phyloP scores from a whole-genome alignment of 2,888 invertebrate genomes.

The Villa cingulata region DNA sequence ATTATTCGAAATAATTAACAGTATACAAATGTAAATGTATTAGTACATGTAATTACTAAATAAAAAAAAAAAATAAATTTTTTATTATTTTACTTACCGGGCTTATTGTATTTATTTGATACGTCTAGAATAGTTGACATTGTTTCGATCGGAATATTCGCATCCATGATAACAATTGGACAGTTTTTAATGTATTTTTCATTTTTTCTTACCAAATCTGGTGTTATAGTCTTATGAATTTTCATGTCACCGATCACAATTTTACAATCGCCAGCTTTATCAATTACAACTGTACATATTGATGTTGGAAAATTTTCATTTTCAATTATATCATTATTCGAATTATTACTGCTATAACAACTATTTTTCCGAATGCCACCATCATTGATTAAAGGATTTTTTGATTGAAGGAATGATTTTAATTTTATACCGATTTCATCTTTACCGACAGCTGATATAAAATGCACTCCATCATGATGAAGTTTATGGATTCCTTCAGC shows the following conservation, averaged over 20 bases:
- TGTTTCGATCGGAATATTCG: slow-evolving; percentile 58
- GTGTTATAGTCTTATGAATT: slow-evolving; percentile 55
- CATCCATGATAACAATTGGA: slow-evolving; percentile 71
- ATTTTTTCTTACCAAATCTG: slow-evolving; percentile 44
- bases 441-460: slow-evolving; percentile 65
- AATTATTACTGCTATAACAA: too few relatives aligned
- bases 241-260: slow-evolving; percentile 76
- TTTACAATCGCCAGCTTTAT: slow-evolving; percentile 60
- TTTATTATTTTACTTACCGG: slow-evolving; percentile 23
- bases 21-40: too few relatives aligned
- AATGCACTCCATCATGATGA: slow-evolving; percentile 44
- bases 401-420: slow-evolving; percentile 29
- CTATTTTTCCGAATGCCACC: too few relatives aligned
- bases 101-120: slow-evolving; percentile 46
- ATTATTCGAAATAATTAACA: too few relatives aligned
- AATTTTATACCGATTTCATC: slow-evolving; percentile 44
- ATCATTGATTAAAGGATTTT: too few relatives aligned
- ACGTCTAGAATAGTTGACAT: slow-evolving; percentile 49
- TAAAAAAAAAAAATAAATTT: too few relatives aligned
- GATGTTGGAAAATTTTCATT: slow-evolving; percentile 40
- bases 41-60: too few relatives aligned
- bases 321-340: slow-evolving; percentile 25
- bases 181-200: slow-evolving; percentile 23
- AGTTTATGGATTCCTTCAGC: slow-evolving; percentile 73
- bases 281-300: slow-evolving; percentile 63